A percentile compares a stretch with the other conserved stretches of the same genome.
phyloP scores from a whole-genome alignment of 2,797 vertebrate genomes.

The Hephaestus fuliginosus region DNA sequence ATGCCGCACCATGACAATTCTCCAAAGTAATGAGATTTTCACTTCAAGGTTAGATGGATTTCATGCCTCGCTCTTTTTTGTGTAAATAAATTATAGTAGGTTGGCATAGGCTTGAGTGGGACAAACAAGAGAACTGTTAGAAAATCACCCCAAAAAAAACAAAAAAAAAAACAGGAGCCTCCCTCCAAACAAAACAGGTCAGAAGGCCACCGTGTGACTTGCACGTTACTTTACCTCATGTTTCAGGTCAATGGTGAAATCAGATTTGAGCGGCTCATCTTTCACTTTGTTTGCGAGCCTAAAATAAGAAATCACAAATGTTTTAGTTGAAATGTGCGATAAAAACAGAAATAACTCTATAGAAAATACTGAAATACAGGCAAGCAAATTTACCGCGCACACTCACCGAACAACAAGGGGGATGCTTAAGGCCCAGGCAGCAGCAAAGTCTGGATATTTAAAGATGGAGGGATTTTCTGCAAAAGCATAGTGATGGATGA shows the following conservation, averaged over 20 bases:
- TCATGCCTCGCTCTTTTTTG: conserved; percentile 61
- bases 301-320: conserved; percentile 47
- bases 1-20: conserved; percentile 65
- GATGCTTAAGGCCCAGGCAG: conserved; percentile 94
- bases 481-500: conserved; percentile 99
- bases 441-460: conserved; percentile 96
- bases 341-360: conserved; percentile 2
- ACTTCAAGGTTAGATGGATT: conserved; percentile 74
- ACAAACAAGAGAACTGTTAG: conserved; percentile 39
- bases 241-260: conserved; percentile 98
- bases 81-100: conserved; percentile 55
- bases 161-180: conserved; percentile 30
- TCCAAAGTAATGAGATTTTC: conserved; percentile 75
- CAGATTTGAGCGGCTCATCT: conserved; percentile 93
- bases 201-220: neutral
- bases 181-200: conserved; percentile 20
- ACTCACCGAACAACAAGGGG: conserved; percentile 93
- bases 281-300: conserved; percentile 92
- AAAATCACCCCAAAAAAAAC: too few species aligned
- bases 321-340: conserved; percentile 1
- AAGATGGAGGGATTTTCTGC: conserved; percentile 94
- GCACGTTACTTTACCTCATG: conserved; percentile 90
- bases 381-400: neutral
- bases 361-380: neutral
- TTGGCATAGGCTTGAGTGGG: conserved; percentile 28